Evolutionary conservation across 2,888 invertebrate species (phyloP).

Genomic region (Ceramica pisi): DNA sequence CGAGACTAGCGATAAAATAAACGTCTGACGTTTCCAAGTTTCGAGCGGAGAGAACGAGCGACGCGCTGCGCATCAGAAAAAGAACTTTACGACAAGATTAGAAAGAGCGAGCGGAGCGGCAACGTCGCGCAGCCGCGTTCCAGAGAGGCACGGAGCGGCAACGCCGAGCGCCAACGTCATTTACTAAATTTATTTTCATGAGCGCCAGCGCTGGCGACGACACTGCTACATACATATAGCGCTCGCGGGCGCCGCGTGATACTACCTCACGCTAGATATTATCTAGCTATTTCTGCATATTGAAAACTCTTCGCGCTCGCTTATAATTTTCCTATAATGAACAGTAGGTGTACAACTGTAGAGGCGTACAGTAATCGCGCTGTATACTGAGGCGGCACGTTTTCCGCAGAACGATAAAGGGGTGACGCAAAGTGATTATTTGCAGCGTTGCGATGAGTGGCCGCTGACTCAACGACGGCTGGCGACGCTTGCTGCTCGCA

Average conservation of each 20-base stretch:
- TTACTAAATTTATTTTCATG: constrained; percentile 91
- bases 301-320: constrained; percentile 75
- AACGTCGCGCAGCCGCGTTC: constrained; percentile 89
- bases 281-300: constrained; percentile 83
- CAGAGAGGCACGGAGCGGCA: constrained; percentile 86
- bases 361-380: constrained; percentile 73
- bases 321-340: constrained; percentile 76
- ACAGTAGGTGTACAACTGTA: constrained; percentile 66
- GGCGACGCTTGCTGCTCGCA: constrained; percentile 58
- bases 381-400: constrained; percentile 83
- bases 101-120: constrained; percentile 90
- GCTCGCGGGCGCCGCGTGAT: constrained; percentile 81
- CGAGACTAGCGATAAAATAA: constrained; percentile 89
- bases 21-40: constrained; percentile 89
- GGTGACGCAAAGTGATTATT: constrained; percentile 90
- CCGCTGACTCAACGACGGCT: constrained; percentile 85
- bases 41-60: constrained; percentile 88
- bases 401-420: constrained; percentile 87
- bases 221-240: constrained; percentile 79
- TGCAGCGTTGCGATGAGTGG: constrained; percentile 89
- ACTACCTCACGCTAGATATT: constrained; percentile 79
- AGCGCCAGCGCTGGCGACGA: constrained; percentile 89
- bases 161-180: constrained; percentile 88
- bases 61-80: constrained; percentile 90
- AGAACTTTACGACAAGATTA: constrained; percentile 91